These are phyloP conservation scores for Zapus hudsonius DNA, from an alignment of 2,113 vertebrate genomes.

Conservation along the genomic window DNA sequence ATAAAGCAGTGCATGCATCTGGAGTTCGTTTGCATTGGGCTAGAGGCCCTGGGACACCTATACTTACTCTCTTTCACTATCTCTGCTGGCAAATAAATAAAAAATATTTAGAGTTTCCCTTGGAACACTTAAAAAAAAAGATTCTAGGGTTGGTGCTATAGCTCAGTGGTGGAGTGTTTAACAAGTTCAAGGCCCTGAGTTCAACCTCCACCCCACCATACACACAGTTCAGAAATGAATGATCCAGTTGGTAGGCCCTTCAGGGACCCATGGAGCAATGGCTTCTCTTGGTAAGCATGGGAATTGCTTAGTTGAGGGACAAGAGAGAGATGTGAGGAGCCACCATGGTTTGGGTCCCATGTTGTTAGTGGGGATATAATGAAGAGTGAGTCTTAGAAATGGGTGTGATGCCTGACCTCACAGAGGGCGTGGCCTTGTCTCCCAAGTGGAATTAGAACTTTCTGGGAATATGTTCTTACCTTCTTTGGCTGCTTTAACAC, in stretches of 20 bases:
- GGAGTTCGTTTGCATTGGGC: too few relatives aligned
- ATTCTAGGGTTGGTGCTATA: neutral
- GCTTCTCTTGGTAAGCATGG: neutral
- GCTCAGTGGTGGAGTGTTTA: neutral
- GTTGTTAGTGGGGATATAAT: neutral
- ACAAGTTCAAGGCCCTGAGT: neutral
- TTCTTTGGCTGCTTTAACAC: neutral
- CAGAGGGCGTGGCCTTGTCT: neutral
- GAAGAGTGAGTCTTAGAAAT: neutral
- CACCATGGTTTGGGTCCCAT: neutral
- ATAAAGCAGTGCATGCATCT: too few relatives aligned
- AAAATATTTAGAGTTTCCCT: too few relatives aligned
- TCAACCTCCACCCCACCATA: neutral
- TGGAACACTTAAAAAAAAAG: too few relatives aligned
- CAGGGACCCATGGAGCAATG: neutral
- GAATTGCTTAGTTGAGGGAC: neutral
- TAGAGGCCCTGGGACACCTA: too few relatives aligned
- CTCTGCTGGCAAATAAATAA: too few relatives aligned
- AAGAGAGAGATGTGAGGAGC: neutral
- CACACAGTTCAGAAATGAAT: neutral
- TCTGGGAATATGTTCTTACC: neutral
- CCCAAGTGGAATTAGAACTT: slow-evolving; percentile 14
- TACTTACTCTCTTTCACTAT: too few relatives aligned
- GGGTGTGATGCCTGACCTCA: neutral
- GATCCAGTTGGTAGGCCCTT: neutral